These are phyloP conservation scores for Drosophila repletoides DNA, from an alignment of 1,140 invertebrate genomes.

Conservation along the genomic window DNA sequence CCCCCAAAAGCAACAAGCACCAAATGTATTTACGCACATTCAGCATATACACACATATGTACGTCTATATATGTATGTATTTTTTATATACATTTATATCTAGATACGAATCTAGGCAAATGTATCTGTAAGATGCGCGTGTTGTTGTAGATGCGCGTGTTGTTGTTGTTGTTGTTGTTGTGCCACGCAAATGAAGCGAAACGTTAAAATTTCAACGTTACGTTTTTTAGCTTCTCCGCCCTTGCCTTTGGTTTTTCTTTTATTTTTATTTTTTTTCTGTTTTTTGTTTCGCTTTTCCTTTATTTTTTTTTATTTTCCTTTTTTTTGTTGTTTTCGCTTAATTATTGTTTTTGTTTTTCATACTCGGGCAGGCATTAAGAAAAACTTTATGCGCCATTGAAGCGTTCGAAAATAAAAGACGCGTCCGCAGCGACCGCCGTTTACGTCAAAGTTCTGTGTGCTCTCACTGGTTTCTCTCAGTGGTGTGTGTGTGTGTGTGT, in stretches of 20 bases:
- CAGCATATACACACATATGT: constrained; percentile 12
- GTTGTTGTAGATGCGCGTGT: background rate
- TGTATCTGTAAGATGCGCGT: constrained; percentile 37
- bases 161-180: constrained; percentile 30
- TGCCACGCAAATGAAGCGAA: constrained; percentile 71
- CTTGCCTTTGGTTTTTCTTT: constrained; percentile 23
- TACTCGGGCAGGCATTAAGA: constrained; percentile 77
- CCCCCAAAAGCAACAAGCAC: too few relatives aligned
- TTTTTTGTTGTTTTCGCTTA: constrained; percentile 45
- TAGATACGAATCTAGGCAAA: constrained; percentile 4
- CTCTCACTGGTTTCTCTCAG: too few relatives aligned
- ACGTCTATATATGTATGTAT: background rate
- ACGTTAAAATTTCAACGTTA: constrained; percentile 49
- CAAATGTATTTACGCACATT: background rate
- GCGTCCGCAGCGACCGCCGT: constrained; percentile 45
- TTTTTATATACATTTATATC: constrained; percentile 26
- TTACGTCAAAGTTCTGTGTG: constrained; percentile 58
- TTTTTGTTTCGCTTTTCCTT: constrained; percentile 12
- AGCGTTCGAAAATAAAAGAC: constrained; percentile 80
- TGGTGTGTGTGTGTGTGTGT: background rate
- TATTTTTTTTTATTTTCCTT: constrained; percentile 11
- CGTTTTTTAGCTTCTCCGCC: constrained; percentile 42
- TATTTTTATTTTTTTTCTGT: constrained; percentile 16
- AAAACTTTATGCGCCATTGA: constrained; percentile 80
- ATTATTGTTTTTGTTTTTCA: constrained; percentile 77